Percentiles rank a stretch among this genome's conserved stretches.
Conservation (phyloP, 2,888 invertebrate species). For the Temnothorax unifasciatus region DNA sequence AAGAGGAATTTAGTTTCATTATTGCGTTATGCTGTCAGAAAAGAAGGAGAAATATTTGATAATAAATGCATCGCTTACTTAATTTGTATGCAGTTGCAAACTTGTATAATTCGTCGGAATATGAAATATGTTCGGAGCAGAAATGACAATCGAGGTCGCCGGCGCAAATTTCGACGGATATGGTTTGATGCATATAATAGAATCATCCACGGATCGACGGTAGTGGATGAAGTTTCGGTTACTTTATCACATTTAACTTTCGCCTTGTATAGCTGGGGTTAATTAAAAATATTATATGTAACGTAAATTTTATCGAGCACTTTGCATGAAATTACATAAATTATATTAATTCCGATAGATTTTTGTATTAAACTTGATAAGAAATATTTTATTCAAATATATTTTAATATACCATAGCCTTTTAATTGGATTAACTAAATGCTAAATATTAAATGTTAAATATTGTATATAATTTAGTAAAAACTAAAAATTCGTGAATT, state of each 20-base stretch:
- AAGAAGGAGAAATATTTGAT: conserved; percentile 13
- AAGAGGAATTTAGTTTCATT: background rate
- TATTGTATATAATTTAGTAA: background rate
- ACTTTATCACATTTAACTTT: conserved; percentile 31
- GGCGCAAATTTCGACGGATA: conserved; percentile 36
- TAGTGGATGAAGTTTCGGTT: conserved; percentile 39
- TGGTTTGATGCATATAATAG: conserved; percentile 27
- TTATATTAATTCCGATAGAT: background rate
- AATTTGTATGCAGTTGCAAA: background rate
- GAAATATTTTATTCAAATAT: conserved; percentile 15
- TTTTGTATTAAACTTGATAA: conserved; percentile 2
- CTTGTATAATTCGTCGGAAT: conserved; percentile 6
- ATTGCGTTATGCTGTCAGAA: background rate
- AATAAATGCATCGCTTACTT: conserved; percentile 7
- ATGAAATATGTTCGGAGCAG: conserved; percentile 19
- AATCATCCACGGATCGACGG: conserved; percentile 35
- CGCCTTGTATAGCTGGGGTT: background rate
- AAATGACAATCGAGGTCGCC: conserved; percentile 24
- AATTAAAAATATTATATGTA: conserved; percentile 5
- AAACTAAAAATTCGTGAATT: background rate
- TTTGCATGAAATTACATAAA: background rate
- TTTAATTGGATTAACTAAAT: conserved; percentile 23
- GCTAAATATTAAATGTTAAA: conserved; percentile 19
- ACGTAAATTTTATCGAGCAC: background rate
- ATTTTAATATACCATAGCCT: background rate